A percentile compares a stretch with the other conserved stretches of the same genome.
These are phyloP conservation scores for Tridacna gigas DNA, from an alignment of 2,888 invertebrate genomes.

Conservation along the genomic window DNA sequence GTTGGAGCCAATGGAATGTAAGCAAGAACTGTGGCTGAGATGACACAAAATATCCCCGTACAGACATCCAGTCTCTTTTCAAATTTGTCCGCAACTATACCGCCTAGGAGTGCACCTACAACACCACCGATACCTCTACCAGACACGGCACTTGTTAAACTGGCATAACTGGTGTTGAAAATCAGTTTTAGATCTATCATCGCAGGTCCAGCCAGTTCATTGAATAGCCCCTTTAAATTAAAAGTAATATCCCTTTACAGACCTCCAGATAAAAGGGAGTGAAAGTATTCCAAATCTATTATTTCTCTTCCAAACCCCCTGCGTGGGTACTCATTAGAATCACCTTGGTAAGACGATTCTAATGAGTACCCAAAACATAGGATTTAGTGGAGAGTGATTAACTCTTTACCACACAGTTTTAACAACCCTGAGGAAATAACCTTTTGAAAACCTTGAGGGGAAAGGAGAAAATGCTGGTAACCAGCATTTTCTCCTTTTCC, in stretches of 20 bases:
- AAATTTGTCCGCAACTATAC: constrained; percentile 46
- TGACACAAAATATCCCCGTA: constrained; percentile 31
- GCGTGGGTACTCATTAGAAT: too few species aligned
- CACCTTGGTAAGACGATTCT: too few species aligned
- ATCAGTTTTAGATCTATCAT: constrained; percentile 58
- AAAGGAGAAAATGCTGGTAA: too few species aligned
- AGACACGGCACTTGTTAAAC: constrained; percentile 43
- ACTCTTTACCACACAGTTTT: too few species aligned
- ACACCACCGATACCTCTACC: constrained; percentile 55
- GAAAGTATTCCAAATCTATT: too few species aligned
- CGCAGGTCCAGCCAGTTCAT: constrained; percentile 50
- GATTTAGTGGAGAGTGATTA: too few species aligned
- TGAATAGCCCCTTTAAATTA: constrained; percentile 43
- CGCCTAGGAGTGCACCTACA: constrained; percentile 47
- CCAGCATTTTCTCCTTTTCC: too few species aligned
- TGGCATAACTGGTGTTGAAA: constrained; percentile 51
- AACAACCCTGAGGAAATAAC: too few species aligned
- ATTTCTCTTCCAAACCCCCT: too few species aligned
- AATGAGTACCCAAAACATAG: too few species aligned
- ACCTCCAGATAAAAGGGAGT: too few species aligned
- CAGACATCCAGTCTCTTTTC: constrained; percentile 39
- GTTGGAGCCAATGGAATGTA: constrained; percentile 36
- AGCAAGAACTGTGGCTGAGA: constrained; percentile 28
- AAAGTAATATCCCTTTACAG: background rate
- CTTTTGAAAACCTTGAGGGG: too few species aligned